phyloP scores from a whole-genome alignment of 2,797 vertebrate species.

The Arctocebus calabarensis region DNA sequence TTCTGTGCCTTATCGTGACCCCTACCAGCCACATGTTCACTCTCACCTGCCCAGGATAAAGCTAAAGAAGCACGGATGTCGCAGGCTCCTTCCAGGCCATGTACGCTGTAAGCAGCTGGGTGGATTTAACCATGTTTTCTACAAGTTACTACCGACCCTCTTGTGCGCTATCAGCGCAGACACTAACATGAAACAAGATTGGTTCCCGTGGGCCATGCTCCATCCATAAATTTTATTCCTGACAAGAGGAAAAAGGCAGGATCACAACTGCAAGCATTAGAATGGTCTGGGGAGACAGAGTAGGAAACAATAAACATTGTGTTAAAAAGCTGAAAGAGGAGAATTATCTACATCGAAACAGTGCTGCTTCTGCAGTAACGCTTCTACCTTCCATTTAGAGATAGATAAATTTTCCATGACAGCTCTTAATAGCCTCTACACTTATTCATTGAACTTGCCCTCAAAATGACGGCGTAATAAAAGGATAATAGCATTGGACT shows the following conservation, averaged over 20 bases:
- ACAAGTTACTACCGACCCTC: conserved; percentile 60
- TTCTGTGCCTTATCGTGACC: neutral
- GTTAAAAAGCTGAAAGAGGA: conserved; percentile 82
- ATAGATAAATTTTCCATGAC: conserved; percentile 85
- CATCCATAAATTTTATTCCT: conserved; percentile 82
- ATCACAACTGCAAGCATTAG: conserved; percentile 49
- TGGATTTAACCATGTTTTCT: conserved; percentile 72
- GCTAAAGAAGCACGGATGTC: neutral
- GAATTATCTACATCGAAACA: conserved; percentile 78
- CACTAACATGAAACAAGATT: conserved; percentile 71
- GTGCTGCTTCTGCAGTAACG: conserved; percentile 37
- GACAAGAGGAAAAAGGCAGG: conserved; percentile 80
- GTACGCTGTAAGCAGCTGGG: neutral
- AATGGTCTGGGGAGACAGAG: conserved; percentile 78
- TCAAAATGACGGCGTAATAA: conserved; percentile 86
- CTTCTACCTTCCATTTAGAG: conserved; percentile 82
- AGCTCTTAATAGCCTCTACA: conserved; percentile 81
- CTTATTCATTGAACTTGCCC: conserved; percentile 85
- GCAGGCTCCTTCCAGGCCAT: neutral
- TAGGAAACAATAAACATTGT: conserved; percentile 82
- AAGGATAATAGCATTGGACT: conserved; percentile 82
- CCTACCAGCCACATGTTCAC: neutral
- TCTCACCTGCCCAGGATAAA: neutral
- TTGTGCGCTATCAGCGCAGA: conserved; percentile 52
- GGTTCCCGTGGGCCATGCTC: conserved; percentile 77